Evolutionary conservation across 2,113 vertebrate genomes (phyloP), one percentile per base, ranked within the genome.

Genomic region (Himantopus leucocephalus): DNA sequence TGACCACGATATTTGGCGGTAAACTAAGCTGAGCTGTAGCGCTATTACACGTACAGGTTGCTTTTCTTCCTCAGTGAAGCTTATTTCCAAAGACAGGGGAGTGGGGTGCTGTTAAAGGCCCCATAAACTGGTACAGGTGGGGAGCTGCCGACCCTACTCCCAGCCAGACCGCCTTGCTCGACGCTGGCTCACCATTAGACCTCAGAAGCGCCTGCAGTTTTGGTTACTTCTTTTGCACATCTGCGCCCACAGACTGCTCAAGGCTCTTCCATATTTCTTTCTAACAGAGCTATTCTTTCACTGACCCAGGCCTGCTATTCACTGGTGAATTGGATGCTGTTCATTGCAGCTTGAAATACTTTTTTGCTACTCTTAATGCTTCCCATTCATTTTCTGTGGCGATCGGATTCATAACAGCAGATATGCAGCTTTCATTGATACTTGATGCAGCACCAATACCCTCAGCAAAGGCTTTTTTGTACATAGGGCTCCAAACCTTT

Each of bases 381-480:
- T 79, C 72, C 63, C 83, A 77, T 96, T 97, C 88, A 96, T 96
- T 91, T 95, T 93, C 81, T 55, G 77, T 1, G 18, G 84, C 7
- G 8, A 62, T 90, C 2, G 2, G 84, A 93, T 94, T 94, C 85
- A 73, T 95, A 88, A 47, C 92, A 93, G 94, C 88, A 96, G 85
- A 79, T 70, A 92, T 22, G 92, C 83, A 93, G 92, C 90, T 95
- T 95, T 93, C 96, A 91, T 74, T 90, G 94, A 95, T 92, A 95
- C 76, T 95, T 18, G 81, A 68, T 94, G 89, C 81, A 94, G 92
- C 79, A 93, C 77, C 91, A 89, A 71, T 88, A 80, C 67, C 64
- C 88, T 94, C 77, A 85, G 96, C 91, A 96, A 96, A 96, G 84
- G 66, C 89, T 71, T 96, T 95, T 97, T 97, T 96, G 95, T 95